These are phyloP conservation scores for Halictus rubicundus DNA, from an alignment of 1,140 invertebrate genomes.

Conservation along the genomic window DNA sequence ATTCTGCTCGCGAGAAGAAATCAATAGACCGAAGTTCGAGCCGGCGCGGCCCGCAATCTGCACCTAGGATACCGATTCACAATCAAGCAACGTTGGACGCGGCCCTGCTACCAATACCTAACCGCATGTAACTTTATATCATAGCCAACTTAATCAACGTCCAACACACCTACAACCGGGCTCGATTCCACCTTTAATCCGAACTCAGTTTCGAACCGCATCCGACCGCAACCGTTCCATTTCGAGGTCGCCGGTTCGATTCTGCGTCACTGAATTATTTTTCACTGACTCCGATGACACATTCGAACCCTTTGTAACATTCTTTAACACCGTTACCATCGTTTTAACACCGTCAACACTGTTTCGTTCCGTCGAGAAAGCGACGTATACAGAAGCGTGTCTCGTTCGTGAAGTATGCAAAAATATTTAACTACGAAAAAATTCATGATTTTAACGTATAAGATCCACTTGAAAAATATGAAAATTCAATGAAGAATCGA, in stretches of 20 bases:
- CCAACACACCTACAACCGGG: slow-evolving; percentile 40
- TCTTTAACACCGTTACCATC: too few relatives aligned
- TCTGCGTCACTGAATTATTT: background rate
- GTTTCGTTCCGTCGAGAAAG: too few relatives aligned
- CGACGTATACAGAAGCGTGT: too few relatives aligned
- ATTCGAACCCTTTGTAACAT: background rate
- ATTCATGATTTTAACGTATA: too few relatives aligned
- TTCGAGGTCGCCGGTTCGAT: slow-evolving; percentile 15
- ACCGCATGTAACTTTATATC: slow-evolving; percentile 48
- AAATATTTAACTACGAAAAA: too few relatives aligned
- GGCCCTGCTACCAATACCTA: background rate
- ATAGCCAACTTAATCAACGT: slow-evolving; percentile 51
- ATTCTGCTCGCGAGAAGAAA: slow-evolving; percentile 39
- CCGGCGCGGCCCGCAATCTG: slow-evolving; percentile 32
- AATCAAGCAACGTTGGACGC: slow-evolving; percentile 24
- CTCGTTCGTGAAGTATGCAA: too few relatives aligned
- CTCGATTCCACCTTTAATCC: slow-evolving; percentile 37
- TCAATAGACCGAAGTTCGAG: slow-evolving; percentile 47
- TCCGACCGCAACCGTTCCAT: slow-evolving; percentile 34
- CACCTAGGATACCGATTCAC: slow-evolving; percentile 46
- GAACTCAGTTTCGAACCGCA: slow-evolving; percentile 25
- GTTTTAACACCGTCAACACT: too few relatives aligned
- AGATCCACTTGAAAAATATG: too few relatives aligned
- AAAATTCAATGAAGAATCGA: too few relatives aligned
- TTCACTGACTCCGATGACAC: background rate